A percentile compares a stretch with the other conserved stretches of the same genome.
These are phyloP conservation scores for Drosophila tani DNA, from an alignment of 1,140 invertebrate genomes.

Conservation along the genomic window DNA sequence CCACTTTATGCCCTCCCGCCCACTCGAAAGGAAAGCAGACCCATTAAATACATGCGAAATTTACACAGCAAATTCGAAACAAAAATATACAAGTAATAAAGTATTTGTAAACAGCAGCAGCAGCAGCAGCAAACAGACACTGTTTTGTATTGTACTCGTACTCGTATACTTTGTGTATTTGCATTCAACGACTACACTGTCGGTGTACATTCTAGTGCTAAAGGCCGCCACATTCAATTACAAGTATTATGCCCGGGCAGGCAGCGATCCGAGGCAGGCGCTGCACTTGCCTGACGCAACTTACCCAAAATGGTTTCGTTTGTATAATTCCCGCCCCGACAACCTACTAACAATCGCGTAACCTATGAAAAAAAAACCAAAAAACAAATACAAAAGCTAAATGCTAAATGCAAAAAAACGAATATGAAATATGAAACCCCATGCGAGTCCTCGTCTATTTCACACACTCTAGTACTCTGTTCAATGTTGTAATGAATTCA, in stretches of 20 bases:
- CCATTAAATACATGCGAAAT: constrained; percentile 51
- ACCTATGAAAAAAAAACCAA: constrained; percentile 36
- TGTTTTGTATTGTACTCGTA: constrained; percentile 53
- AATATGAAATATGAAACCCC: constrained; percentile 55
- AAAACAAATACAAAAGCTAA: constrained; percentile 48
- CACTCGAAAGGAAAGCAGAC: constrained; percentile 30
- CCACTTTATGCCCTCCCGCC: constrained; percentile 3
- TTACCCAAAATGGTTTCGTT: constrained; percentile 70
- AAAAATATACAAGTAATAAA: constrained; percentile 49
- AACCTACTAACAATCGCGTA: constrained; percentile 38
- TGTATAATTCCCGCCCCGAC: constrained; percentile 60
- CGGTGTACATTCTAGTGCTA: constrained; percentile 75
- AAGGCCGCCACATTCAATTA: constrained; percentile 73
- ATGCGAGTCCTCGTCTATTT: constrained; percentile 45
- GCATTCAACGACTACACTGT: constrained; percentile 27
- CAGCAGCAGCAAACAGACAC: constrained; percentile 18
- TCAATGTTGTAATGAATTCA: constrained; percentile 78
- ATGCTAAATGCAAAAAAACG: constrained; percentile 23
- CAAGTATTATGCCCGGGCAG: constrained; percentile 62
- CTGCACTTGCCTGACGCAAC: constrained; percentile 29
- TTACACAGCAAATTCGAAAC: constrained; percentile 28
- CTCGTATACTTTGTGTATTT: constrained; percentile 60
- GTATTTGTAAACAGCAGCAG: constrained; percentile 44
- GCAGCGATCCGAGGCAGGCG: constrained; percentile 37
- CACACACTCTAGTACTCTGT: constrained; percentile 73